Evolutionary conservation across 2,888 invertebrate species (phyloP), one percentile per base, ranked within the genome.

Genomic region (Agriopis leucophaearia): DNA sequence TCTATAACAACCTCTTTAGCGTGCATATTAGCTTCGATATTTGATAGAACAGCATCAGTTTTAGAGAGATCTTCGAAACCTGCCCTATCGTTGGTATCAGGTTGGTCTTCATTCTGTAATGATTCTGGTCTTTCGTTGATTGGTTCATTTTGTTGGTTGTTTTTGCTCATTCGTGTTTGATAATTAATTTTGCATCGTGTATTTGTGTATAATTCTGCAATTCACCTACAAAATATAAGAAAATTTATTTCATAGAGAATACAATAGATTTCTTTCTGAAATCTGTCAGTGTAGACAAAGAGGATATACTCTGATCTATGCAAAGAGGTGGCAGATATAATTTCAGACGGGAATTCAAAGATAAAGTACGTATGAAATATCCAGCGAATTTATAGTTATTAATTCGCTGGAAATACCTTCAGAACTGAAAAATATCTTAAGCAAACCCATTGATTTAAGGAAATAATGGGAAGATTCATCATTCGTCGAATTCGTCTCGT

Each of bases 1-100:
- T 69, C 51, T 56, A 69, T 36, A 57, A 65, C 54, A 57, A 69
- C 10, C 36, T 72, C 71, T 48, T 52, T 51, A 60, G 18, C 38
- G 15, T 35, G 56, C 44, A 56, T 16, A 51, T 44, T 35, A 56
- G 45, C 8, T 57, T 68, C 35, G 66, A 36, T 42, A 66, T 15
- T 16, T 66, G 66, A 13, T 44, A 66, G 45, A 66, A 66, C 16
- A 66, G 35, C 42, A 62, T 54, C 4, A 66, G 57, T 18, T 66
- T 66, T 27, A 66, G 15, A 4, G 62, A 47, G 10, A 62, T 52
- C 6, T 66, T 66, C 5, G 57, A 42, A 6, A 36, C 47, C 15
- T 66, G 66, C 0, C 62, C 35, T 40, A 58, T 62, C 1, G 66
- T 66, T 16, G 66, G 66, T 4, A 58, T 47, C 36, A 62, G n/a